Evolutionary conservation across 2,113 vertebrate species (phyloP).

Genomic region (Vulpes vulpes): DNA sequence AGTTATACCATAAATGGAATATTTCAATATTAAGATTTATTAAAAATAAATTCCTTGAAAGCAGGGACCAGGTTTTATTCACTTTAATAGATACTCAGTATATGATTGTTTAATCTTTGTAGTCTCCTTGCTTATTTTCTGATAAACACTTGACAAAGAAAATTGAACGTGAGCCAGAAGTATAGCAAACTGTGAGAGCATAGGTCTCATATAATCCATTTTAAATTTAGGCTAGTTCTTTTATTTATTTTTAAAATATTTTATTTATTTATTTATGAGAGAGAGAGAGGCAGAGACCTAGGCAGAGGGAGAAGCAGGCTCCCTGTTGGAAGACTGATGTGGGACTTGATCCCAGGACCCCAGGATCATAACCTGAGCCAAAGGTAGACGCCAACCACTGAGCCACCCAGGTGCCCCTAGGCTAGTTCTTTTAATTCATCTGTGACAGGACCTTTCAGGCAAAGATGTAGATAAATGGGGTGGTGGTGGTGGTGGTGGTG

Average conservation of each 20-base stretch:
- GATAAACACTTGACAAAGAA: conserved; percentile 36
- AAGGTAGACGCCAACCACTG: too few relatives aligned
- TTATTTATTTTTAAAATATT: neutral
- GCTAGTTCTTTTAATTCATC: conserved; percentile 34
- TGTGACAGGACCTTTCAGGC: conserved; percentile 5
- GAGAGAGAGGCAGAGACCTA: too few relatives aligned
- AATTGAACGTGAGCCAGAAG: conserved; percentile 61
- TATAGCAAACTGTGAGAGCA: conserved; percentile 21
- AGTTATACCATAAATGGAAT: conserved; percentile 40
- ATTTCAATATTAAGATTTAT: conserved; percentile 46
- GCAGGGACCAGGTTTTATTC: conserved; percentile 8
- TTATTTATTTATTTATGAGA: too few relatives aligned
- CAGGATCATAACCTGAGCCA: too few relatives aligned
- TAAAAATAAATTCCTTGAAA: conserved; percentile 66
- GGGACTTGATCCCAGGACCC: too few relatives aligned
- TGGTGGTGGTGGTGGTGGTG: neutral
- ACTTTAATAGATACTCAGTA: neutral
- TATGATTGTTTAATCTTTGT: conserved; percentile 41
- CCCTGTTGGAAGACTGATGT: too few relatives aligned
- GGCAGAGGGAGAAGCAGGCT: too few relatives aligned
- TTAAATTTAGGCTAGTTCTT: conserved; percentile 63
- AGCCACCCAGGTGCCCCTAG: neutral
- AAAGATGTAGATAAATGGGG: neutral
- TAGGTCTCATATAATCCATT: conserved; percentile 7
- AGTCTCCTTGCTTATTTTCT: conserved; percentile 54